Conservation (phyloP, 2,113 vertebrate species). For the Illadopsis cleaveri region DNA sequence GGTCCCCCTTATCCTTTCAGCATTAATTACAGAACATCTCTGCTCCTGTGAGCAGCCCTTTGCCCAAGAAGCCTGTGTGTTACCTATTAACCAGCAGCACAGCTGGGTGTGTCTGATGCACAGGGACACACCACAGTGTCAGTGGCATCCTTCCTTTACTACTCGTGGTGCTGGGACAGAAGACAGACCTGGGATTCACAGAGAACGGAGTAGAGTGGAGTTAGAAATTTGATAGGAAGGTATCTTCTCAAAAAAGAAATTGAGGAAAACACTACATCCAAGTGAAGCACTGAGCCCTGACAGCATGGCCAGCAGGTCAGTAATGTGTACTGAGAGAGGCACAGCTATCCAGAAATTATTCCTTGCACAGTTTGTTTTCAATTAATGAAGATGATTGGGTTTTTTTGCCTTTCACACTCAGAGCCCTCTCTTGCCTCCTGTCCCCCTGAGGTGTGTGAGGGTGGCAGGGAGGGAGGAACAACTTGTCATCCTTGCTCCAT, state of each 20-base stretch:
- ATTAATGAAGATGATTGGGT: background rate
- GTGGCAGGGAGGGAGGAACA: background rate
- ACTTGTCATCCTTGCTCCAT: background rate
- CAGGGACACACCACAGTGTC: background rate
- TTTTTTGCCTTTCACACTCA: background rate
- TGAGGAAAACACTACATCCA: background rate
- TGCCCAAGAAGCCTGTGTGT: background rate
- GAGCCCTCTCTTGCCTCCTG: background rate
- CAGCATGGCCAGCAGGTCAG: background rate
- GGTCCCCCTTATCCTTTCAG: background rate
- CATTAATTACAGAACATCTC: background rate
- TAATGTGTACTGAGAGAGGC: background rate
- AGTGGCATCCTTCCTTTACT: background rate
- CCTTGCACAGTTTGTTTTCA: background rate
- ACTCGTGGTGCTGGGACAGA: background rate
- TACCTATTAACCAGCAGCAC: background rate
- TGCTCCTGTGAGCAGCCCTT: background rate
- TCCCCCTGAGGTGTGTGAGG: fast-evolving
- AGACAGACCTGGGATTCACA: background rate
- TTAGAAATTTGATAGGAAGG: background rate
- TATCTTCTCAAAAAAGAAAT: background rate
- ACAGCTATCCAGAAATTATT: background rate
- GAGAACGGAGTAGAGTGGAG: background rate
- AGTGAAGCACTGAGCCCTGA: background rate
- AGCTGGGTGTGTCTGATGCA: background rate